Conservation (phyloP, 2,797 vertebrate genomes). For the Diceros bicornis region DNA sequence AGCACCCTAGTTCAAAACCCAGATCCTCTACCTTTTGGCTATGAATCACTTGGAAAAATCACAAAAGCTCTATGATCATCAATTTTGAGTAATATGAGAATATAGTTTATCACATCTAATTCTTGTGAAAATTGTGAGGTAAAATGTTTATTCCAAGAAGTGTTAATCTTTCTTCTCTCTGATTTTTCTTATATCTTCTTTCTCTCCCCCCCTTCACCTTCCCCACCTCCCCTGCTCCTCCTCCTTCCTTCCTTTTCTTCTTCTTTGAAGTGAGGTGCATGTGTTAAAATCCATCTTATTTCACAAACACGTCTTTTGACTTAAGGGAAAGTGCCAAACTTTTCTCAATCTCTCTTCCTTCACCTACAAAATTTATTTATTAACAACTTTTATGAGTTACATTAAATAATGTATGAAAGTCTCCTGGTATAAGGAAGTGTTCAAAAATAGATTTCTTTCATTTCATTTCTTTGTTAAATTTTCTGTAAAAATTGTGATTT, state of each 20-base stretch:
- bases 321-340: background rate
- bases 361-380: background rate
- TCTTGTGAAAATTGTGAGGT: background rate
- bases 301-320: background rate
- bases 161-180: background rate
- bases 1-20: background rate
- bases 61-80: background rate
- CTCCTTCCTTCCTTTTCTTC: background rate
- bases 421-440: background rate
- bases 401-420: background rate
- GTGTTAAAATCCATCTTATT: background rate
- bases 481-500: background rate
- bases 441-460: background rate
- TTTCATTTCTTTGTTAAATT: background rate
- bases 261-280: background rate
- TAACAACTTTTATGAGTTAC: background rate
- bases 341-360: background rate
- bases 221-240: rapidly evolving
- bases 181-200: background rate
- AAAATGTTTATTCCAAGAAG: background rate
- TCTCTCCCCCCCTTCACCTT: background rate
- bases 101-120: background rate
- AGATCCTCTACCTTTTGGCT: background rate
- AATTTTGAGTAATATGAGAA: background rate
- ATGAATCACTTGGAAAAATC: background rate